phyloP scores from a whole-genome alignment of 2,797 vertebrate genomes.

The Acanthurus tractus region DNA sequence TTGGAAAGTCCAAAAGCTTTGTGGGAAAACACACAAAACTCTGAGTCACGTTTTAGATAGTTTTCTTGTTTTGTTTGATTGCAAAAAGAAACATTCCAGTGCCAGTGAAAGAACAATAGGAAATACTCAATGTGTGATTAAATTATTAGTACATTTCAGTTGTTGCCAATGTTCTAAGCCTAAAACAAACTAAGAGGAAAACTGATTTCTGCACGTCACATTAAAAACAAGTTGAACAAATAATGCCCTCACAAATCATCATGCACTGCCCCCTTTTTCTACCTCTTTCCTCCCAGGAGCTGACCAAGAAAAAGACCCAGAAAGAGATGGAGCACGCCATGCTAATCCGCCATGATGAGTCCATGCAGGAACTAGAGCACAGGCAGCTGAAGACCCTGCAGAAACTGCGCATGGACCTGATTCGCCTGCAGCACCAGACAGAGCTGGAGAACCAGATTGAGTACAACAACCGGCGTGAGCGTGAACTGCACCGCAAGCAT shows the following conservation, averaged over 20 bases:
- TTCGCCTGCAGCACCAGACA: constrained; percentile 99
- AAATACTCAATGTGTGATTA: constrained; percentile 6
- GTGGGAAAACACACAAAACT: constrained; percentile 45
- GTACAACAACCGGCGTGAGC: constrained; percentile 97
- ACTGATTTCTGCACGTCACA: constrained; percentile 12
- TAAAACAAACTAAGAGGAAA: constrained; percentile 14
- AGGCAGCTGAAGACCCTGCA: constrained; percentile 96
- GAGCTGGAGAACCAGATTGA: constrained; percentile 99
- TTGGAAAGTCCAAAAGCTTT: constrained; percentile 31
- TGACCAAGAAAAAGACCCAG: constrained; percentile 98
- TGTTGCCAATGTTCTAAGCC: not conserved
- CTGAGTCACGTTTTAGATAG: constrained; percentile 9
- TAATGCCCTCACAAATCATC: not conserved
- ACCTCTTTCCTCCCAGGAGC: constrained; percentile 83
- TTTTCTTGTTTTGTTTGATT: not conserved
- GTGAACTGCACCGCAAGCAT: constrained; percentile 98
- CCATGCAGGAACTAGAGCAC: constrained; percentile 96
- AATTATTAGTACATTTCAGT: constrained; percentile 24
- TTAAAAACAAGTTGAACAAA: constrained; percentile 10
- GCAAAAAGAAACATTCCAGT: too few relatives aligned
- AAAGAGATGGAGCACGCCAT: constrained; percentile 99
- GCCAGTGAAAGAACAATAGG: too few relatives aligned
- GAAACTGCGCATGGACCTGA: constrained; percentile 98
- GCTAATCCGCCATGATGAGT: constrained; percentile 98
- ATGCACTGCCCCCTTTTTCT: too few relatives aligned